Evolutionary conservation across 1,140 invertebrate species (phyloP).

Genomic region (Octopus sinensis): DNA sequence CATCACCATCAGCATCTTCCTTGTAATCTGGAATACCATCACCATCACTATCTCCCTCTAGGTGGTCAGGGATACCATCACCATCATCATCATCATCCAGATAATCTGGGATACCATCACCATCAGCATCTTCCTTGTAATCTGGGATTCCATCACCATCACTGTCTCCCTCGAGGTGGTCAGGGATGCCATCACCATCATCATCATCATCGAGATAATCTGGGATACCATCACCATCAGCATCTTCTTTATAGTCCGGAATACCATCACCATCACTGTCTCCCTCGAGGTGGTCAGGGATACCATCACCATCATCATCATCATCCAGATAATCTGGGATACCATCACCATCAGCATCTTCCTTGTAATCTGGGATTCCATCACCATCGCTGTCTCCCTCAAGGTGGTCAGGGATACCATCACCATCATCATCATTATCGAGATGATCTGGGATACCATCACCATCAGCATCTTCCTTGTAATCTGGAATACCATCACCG

Average conservation of each 20-base stretch:
- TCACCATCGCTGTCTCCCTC: conserved; percentile 41
- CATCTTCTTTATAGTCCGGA: conserved; percentile 41
- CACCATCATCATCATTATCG: conserved; percentile 49
- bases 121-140: conserved; percentile 40
- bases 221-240: conserved; percentile 53
- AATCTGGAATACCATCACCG: conserved; percentile 46
- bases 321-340: conserved; percentile 51
- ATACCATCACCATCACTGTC: conserved; percentile 47
- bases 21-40: conserved; percentile 46
- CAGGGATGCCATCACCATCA: conserved; percentile 49
- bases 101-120: conserved; percentile 54
- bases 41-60: conserved; percentile 37
- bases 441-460: conserved; percentile 54
- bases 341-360: conserved; percentile 49
- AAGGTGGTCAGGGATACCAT: conserved; percentile 44
- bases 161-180: conserved; percentile 32
- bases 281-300: conserved; percentile 35
- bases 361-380: conserved; percentile 43
- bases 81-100: conserved; percentile 49
- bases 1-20: conserved; percentile 47
- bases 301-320: conserved; percentile 51
- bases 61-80: conserved; percentile 46
- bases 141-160: conserved; percentile 49
- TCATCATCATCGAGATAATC: conserved; percentile 49
- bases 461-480: conserved; percentile 41